Evolutionary conservation across 1,140 invertebrate species (phyloP).

Genomic region (Lanistes nyassanus): DNA sequence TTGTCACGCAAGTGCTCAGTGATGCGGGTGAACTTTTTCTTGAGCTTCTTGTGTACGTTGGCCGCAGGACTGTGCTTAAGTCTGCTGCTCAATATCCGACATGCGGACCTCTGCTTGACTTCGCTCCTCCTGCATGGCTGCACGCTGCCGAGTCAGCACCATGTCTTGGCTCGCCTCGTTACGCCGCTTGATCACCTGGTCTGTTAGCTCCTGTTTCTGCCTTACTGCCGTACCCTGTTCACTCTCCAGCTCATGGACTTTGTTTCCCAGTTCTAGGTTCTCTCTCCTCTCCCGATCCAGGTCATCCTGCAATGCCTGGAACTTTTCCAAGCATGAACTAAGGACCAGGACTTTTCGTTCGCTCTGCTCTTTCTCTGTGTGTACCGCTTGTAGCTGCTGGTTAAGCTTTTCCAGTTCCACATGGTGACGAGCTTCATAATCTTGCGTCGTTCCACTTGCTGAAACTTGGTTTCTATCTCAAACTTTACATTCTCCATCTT

Average conservation of each 20-base stretch:
- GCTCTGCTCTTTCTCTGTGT: slow-evolving; percentile 52
- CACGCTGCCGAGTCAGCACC: slow-evolving; percentile 49
- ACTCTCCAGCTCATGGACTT: slow-evolving; percentile 52
- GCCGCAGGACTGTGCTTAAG: slow-evolving; percentile 53
- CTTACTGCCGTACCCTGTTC: slow-evolving; percentile 45
- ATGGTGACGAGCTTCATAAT: slow-evolving; percentile 54
- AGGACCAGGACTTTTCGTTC: slow-evolving; percentile 60
- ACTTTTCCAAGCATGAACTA: slow-evolving; percentile 55
- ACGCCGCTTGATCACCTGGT: slow-evolving; percentile 50
- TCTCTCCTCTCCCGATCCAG: slow-evolving; percentile 57
- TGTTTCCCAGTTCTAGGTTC: slow-evolving; percentile 57
- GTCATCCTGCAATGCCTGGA: slow-evolving; percentile 49
- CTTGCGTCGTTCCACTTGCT: slow-evolving; percentile 61
- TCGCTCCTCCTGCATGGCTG: slow-evolving; percentile 55
- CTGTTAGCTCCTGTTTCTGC: slow-evolving; percentile 50
- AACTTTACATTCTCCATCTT: slow-evolving; percentile 64
- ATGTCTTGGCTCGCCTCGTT: slow-evolving; percentile 53
- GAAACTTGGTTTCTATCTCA: slow-evolving; percentile 63
- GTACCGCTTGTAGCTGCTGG: slow-evolving; percentile 47
- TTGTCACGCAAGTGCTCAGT: slow-evolving; percentile 56
- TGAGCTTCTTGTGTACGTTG: slow-evolving; percentile 57
- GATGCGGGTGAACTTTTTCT: slow-evolving; percentile 46
- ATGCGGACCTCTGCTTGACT: slow-evolving; percentile 50
- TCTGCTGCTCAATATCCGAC: slow-evolving; percentile 55
- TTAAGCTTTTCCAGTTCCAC: slow-evolving; percentile 59